phyloP scores from a whole-genome alignment of 2,888 invertebrate species.

The Parnassius mnemosyne region DNA sequence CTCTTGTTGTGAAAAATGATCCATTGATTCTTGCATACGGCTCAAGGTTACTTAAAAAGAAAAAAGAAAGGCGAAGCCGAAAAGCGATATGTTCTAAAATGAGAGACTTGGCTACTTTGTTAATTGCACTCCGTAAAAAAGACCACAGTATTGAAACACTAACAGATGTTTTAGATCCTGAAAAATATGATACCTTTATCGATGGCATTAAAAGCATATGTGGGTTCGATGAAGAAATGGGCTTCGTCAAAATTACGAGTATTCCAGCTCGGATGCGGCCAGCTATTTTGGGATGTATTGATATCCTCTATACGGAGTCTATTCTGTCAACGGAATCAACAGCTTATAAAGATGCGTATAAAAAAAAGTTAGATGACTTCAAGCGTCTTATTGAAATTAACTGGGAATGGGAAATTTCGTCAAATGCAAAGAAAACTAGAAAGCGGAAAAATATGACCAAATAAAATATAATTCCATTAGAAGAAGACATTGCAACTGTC shows the following conservation, averaged over 20 bases:
- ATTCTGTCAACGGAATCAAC: conserved; percentile 11
- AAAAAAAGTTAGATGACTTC: conserved; percentile 26
- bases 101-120: conserved; percentile 27
- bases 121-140: conserved; percentile 19
- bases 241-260: conserved; percentile 23
- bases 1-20: conserved; percentile 22
- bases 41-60: neutral
- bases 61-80: conserved; percentile 9
- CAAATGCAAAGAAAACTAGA: conserved; percentile 28
- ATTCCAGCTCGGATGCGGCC: conserved; percentile 23
- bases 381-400: conserved; percentile 24
- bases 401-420: conserved; percentile 29
- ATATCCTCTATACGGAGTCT: conserved; percentile 20
- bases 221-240: conserved; percentile 28
- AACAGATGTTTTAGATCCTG: conserved; percentile 22
- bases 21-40: conserved; percentile 16
- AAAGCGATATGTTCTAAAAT: conserved; percentile 28
- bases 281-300: conserved; percentile 22
- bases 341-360: conserved; percentile 21
- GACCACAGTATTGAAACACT: conserved; percentile 19
- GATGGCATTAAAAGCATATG: conserved; percentile 27
- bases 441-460: conserved; percentile 22
- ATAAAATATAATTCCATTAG: conserved; percentile 23
- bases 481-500: conserved; percentile 19
- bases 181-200: conserved; percentile 26